Percentiles rank a stretch among this genome's conserved stretches.
These are phyloP conservation scores for Leistus spinibarbis DNA, from an alignment of 2,888 invertebrate species.

Conservation along the genomic window DNA sequence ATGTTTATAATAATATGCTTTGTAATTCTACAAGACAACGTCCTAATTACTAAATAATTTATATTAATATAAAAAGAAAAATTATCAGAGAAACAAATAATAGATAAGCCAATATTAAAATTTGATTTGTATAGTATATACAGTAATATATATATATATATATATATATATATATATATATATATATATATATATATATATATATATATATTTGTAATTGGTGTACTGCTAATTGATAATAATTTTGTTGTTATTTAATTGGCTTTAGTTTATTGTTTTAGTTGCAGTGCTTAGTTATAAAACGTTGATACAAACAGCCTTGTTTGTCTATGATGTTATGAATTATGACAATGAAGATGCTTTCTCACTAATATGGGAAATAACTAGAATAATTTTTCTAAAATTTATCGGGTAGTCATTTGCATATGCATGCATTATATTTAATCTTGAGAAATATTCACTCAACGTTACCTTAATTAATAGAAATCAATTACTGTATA, in stretches of 20 bases:
- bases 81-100: neutral
- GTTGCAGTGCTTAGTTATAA: neutral
- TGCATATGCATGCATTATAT: neutral
- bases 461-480: neutral
- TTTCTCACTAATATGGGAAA: neutral
- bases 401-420: neutral
- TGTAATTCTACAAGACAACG: too few species aligned
- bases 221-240: too few species aligned
- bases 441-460: neutral
- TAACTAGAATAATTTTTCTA: neutral
- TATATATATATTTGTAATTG: neutral
- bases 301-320: neutral
- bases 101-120: neutral
- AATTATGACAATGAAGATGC: neutral
- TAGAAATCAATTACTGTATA: neutral
- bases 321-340: neutral
- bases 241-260: too few species aligned
- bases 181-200: neutral
- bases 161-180: neutral
- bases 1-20: neutral
- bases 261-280: too few species aligned
- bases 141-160: neutral
- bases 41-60: too few species aligned
- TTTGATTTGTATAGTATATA: neutral
- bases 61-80: neutral